Percentiles rank a stretch among this genome's conserved stretches.
These are phyloP conservation scores for Agraylea sexmaculata DNA, from an alignment of 1,140 invertebrate species.

Conservation along the genomic window DNA sequence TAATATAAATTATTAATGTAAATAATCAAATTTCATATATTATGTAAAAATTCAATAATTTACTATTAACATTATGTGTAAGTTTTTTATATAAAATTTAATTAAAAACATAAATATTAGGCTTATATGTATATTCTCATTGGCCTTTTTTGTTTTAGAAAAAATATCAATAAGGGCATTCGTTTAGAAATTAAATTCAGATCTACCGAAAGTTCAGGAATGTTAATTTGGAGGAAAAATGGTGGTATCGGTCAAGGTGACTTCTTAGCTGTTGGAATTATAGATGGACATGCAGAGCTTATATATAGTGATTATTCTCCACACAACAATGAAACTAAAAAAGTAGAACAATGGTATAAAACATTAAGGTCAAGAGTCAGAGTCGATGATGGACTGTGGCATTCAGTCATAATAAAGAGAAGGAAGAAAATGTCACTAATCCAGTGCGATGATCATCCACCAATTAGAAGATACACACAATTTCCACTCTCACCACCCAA, in stretches of 20 bases:
- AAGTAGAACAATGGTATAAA: conserved; percentile 36
- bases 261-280: conserved; percentile 37
- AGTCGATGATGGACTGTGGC: conserved; percentile 64
- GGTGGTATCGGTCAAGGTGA: conserved; percentile 35
- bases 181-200: conserved; percentile 59
- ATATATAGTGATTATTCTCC: conserved; percentile 37
- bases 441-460: conserved; percentile 53
- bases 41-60: conserved; percentile 14
- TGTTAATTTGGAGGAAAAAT: conserved; percentile 52
- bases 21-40: conserved; percentile 12
- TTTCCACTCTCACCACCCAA: conserved; percentile 55
- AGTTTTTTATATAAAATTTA: conserved; percentile 9
- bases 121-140: no score
- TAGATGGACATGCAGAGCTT: conserved; percentile 32
- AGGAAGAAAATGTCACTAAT: conserved; percentile 55
- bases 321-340: conserved; percentile 28
- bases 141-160: conserved; percentile 28
- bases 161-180: conserved; percentile 53
- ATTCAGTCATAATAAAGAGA: conserved; percentile 52
- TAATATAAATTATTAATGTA: conserved; percentile 15
- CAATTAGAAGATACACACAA: conserved; percentile 48
- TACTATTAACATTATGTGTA: conserved; percentile 19
- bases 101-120: no score
- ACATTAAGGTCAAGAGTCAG: conserved; percentile 39
- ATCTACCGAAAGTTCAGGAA: conserved; percentile 50